phyloP scores from a whole-genome alignment of 2,888 invertebrate species.

The Euclidia mi region DNA sequence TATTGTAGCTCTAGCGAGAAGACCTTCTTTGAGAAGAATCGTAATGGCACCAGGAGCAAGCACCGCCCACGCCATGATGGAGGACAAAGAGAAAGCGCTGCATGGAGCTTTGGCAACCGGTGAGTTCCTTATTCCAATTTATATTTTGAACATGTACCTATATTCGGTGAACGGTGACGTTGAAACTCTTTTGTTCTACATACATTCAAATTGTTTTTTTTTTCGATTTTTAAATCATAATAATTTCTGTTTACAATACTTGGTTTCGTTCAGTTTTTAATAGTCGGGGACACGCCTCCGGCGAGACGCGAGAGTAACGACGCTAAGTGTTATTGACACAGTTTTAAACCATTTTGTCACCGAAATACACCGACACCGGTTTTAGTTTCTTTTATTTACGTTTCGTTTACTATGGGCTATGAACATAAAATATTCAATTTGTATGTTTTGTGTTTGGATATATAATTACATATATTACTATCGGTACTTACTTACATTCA shows the following conservation, averaged over 20 bases:
- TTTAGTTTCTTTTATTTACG: no score
- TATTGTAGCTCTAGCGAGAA: conserved; percentile 81
- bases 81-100: conserved; percentile 86
- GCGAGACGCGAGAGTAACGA: conserved; percentile 42
- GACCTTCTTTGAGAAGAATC: conserved; percentile 84
- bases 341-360: conserved; percentile 34
- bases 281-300: conserved; percentile 48
- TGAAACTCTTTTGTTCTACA: conserved; percentile 36
- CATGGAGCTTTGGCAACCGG: conserved; percentile 76
- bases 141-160: conserved; percentile 34
- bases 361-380: background rate
- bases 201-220: conserved; percentile 4
- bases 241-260: conserved; percentile 28
- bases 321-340: conserved; percentile 59
- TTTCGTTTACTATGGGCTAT: no score
- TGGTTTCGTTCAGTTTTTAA: conserved; percentile 47
- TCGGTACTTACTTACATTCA: no score
- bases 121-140: conserved; percentile 56
- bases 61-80: conserved; percentile 88
- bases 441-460: no score
- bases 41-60: conserved; percentile 90
- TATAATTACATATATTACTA: no score
- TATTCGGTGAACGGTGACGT: conserved; percentile 20
- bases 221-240: no score
- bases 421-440: no score